These are phyloP conservation scores for Pipistrellus kuhlii DNA, from an alignment of 2,797 vertebrate genomes.

Conservation along the genomic window DNA sequence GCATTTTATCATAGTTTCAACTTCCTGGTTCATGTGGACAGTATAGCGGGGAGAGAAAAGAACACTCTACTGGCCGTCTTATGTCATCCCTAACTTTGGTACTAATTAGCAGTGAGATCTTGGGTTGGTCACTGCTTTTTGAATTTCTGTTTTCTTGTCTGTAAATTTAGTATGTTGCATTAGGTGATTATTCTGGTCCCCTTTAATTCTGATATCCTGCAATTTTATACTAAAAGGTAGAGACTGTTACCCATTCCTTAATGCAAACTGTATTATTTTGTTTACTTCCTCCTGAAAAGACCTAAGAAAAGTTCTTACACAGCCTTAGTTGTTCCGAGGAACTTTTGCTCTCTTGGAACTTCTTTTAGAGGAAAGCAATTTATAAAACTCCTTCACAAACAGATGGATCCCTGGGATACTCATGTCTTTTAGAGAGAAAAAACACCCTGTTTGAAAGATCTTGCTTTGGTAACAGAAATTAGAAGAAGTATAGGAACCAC, in stretches of 20 bases:
- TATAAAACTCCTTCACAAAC: not conserved
- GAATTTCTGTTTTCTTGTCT: slow-evolving; percentile 23
- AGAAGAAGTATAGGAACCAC: not conserved
- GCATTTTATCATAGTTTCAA: not conserved
- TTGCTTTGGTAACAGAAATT: slow-evolving; percentile 33
- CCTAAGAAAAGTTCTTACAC: not conserved
- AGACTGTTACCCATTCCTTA: not conserved
- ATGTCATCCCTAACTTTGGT: not conserved
- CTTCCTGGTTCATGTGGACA: slow-evolving; percentile 9
- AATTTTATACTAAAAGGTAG: not conserved
- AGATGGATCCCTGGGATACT: not conserved
- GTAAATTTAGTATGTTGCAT: not conserved
- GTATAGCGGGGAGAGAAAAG: not conserved
- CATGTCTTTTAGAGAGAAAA: slow-evolving; percentile 10
- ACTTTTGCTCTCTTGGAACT: not conserved
- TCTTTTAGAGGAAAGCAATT: slow-evolving; percentile 10
- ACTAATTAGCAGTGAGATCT: not conserved
- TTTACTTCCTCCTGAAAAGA: slow-evolving; percentile 19
- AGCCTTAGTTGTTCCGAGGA: not conserved
- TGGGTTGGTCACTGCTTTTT: not conserved
- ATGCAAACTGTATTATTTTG: not conserved
- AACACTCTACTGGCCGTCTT: not conserved
- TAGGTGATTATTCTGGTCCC: not conserved
- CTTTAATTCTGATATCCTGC: slow-evolving; percentile 5
- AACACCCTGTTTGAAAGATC: slow-evolving; percentile 12